Evolutionary conservation across 2,888 invertebrate species (phyloP).

Genomic region (Teleiodes luculella): DNA sequence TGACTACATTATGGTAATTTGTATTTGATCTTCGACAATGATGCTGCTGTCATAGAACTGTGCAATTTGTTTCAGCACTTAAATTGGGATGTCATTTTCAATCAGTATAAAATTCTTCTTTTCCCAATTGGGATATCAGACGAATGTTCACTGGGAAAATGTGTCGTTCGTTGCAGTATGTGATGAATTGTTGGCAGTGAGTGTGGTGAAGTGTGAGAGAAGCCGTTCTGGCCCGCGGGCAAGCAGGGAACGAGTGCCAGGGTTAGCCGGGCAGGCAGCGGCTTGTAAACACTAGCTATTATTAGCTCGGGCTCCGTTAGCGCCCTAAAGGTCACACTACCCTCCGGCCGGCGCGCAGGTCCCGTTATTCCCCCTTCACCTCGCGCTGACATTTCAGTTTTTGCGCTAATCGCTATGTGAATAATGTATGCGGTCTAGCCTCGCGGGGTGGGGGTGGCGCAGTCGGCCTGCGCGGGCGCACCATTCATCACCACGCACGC

Average conservation of each 20-base stretch:
- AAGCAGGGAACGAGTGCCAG: constrained; percentile 1
- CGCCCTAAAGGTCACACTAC: constrained; percentile 17
- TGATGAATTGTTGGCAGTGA: not conserved
- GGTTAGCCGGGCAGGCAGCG: constrained; percentile 6
- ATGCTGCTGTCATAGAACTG: too few relatives aligned
- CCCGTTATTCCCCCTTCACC: constrained; percentile 34
- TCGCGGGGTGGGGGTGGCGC: constrained; percentile 18
- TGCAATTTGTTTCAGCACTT: too few relatives aligned
- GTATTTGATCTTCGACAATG: too few relatives aligned
- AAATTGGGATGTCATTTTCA: too few relatives aligned
- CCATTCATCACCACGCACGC: constrained; percentile 28
- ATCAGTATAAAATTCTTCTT: too few relatives aligned
- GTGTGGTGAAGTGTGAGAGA: not conserved
- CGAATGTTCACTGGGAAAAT: not conserved
- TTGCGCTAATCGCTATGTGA: constrained; percentile 39
- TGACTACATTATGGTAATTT: too few relatives aligned
- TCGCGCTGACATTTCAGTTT: constrained; percentile 58
- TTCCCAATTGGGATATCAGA: too few relatives aligned
- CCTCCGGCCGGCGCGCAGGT: constrained; percentile 23
- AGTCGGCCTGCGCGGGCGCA: constrained; percentile 26
- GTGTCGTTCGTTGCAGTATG: not conserved
- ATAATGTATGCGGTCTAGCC: constrained; percentile 22
- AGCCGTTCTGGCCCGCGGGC: not conserved
- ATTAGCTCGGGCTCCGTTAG: constrained; percentile 13
- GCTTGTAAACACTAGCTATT: not conserved